A percentile compares a stretch with the other conserved stretches of the same genome.
Conservation (phyloP, 2,888 invertebrate genomes). For the Drosophila algonquin region DNA sequence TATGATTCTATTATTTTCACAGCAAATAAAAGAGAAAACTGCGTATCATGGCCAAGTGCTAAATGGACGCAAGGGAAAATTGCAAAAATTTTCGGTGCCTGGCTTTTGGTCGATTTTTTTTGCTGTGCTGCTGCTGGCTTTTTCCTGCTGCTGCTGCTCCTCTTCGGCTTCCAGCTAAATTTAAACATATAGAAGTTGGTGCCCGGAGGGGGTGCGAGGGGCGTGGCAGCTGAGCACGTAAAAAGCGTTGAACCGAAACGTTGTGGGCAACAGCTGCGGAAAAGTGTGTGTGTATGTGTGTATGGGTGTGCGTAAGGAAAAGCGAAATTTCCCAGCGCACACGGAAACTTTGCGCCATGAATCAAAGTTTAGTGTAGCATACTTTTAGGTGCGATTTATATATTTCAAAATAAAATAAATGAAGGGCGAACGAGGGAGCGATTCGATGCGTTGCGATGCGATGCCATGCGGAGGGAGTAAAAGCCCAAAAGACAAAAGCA, state of each 20-base stretch:
- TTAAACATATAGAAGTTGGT: slow-evolving; percentile 9
- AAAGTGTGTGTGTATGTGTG: slow-evolving; percentile 46
- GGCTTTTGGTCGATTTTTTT: slow-evolving; percentile 33
- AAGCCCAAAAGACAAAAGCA: slow-evolving; percentile 70
- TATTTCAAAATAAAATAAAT: slow-evolving; percentile 82
- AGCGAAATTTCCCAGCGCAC: slow-evolving; percentile 78
- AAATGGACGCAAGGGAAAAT: slow-evolving; percentile 77
- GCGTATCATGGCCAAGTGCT: slow-evolving; percentile 78
- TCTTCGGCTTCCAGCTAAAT: slow-evolving; percentile 31
- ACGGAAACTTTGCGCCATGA: slow-evolving; percentile 77
- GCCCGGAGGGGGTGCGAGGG: slow-evolving; percentile 10
- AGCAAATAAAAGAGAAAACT: slow-evolving; percentile 79
- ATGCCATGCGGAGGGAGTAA: slow-evolving; percentile 19
- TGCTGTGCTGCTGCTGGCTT: neutral
- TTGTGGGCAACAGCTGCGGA: slow-evolving; percentile 76
- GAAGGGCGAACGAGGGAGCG: slow-evolving; percentile 70
- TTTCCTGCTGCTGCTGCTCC: slow-evolving; percentile 23
- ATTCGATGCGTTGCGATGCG: slow-evolving; percentile 19
- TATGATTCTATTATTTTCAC: slow-evolving; percentile 78
- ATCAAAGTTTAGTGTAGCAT: slow-evolving; percentile 80
- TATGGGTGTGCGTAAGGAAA: slow-evolving; percentile 62
- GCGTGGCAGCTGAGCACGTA: slow-evolving; percentile 76
- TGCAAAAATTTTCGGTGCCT: slow-evolving; percentile 57
- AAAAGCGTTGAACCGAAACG: slow-evolving; percentile 78
- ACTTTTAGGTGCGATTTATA: slow-evolving; percentile 81